Percentiles rank a stretch among this genome's conserved stretches.
These are phyloP conservation scores for Sandelia bainsii DNA, from an alignment of 2,797 vertebrate genomes.

Conservation along the genomic window DNA sequence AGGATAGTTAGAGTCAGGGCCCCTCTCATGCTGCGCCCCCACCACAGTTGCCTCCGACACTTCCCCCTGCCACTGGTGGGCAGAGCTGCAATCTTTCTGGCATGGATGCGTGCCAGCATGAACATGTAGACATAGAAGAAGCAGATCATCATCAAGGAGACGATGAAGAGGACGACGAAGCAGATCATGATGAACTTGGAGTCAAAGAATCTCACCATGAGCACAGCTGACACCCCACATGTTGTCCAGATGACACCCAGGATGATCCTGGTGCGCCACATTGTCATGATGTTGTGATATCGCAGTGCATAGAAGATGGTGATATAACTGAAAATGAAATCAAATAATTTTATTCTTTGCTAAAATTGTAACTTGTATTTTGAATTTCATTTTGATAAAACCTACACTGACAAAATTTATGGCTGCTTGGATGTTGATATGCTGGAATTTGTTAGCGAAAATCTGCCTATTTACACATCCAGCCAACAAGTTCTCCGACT, in stretches of 20 bases:
- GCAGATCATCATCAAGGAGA: slow-evolving; percentile 89
- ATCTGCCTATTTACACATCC: not conserved
- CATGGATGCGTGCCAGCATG: slow-evolving; percentile 90
- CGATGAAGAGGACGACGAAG: slow-evolving; percentile 88
- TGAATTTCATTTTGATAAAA: not conserved
- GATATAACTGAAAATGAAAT: slow-evolving; percentile 84
- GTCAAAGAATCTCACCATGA: slow-evolving; percentile 89
- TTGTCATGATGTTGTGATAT: slow-evolving; percentile 95
- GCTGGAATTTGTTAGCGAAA: not conserved
- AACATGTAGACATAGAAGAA: slow-evolving; percentile 96
- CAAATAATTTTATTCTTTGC: not conserved
- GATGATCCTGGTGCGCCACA: slow-evolving; percentile 80
- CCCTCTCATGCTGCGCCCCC: slow-evolving; percentile 87
- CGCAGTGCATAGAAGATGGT: slow-evolving; percentile 94
- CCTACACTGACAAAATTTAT: no score
- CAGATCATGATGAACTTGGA: slow-evolving; percentile 87
- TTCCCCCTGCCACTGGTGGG: slow-evolving; percentile 64
- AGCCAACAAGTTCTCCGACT: not conserved
- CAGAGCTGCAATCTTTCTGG: slow-evolving; percentile 87
- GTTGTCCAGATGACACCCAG: slow-evolving; percentile 88
- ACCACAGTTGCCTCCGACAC: slow-evolving; percentile 26
- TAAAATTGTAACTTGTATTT: not conserved
- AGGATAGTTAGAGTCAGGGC: slow-evolving; percentile 93
- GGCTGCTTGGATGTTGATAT: no score
- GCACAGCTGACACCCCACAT: slow-evolving; percentile 85